Evolutionary conservation across 2,888 invertebrate species (phyloP), one percentile per base, ranked within the genome.

Genomic region (Drosophila sordidapex): DNA sequence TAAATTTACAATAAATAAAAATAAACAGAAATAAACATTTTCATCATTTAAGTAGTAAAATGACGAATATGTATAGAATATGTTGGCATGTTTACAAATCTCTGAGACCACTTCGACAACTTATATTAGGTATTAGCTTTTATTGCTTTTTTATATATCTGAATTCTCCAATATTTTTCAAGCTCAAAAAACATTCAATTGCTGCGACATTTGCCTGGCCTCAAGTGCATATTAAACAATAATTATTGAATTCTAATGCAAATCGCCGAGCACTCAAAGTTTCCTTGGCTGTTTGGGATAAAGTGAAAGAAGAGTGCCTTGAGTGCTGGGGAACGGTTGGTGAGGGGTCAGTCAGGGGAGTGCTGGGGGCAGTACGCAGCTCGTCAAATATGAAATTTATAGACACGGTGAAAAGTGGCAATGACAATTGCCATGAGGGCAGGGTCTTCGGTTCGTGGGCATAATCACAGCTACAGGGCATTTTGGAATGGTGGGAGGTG

Each of bases 221-320:
- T 85, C 80, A 72, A 85, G 85, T 74, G 88, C 75, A 85, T 57
- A 77, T 87, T 86, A 87, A 85, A 85, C 86, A 85, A 85, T 85
- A 85, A 87, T 87, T 85, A 88, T 85, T 74, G 74, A 73, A 71
- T 69, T 83, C 70, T 74, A 80, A 87, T 85, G 88, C 85, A 85
- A 83, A 85, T 83, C 73, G 53, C 25, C 11, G 43, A 59, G 58
- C 43, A 66, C 43, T 65, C 48, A n/a, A 61, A 52, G 53, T 36
- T 65, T 66, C 18, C 52, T 46, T 63, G 53, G 46, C 52, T 53
- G 38, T 18, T 46, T 46, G 21, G 66, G 57, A 61, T 51, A 11
- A 56, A 58, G 64, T 67, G 51, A 56, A 33, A 56, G 51, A 68
- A 51, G 66, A 74, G 52, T 54, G 61, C 52, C 71, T 74, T 56